Evolutionary conservation across 2,888 invertebrate species (phyloP).

Genomic region (Didymodactylos carnosus): DNA sequence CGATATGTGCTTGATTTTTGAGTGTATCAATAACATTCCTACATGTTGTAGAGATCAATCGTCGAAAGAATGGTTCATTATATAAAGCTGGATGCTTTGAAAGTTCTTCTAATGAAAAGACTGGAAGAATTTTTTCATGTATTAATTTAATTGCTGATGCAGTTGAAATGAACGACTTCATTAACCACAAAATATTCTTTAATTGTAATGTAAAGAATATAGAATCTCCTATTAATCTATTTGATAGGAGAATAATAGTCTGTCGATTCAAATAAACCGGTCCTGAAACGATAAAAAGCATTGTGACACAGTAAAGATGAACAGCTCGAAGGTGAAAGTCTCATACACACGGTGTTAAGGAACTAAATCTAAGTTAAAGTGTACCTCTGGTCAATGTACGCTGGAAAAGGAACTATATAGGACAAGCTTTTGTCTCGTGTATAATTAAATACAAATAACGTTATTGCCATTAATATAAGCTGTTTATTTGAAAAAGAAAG

Average conservation of each 20-base stretch:
- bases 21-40: neutral
- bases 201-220: neutral
- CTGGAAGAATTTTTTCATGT: neutral
- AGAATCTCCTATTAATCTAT: neutral
- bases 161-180: neutral
- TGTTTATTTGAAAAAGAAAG: no score
- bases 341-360: no score
- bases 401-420: no score
- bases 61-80: neutral
- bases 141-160: neutral
- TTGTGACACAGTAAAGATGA: no score
- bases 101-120: neutral
- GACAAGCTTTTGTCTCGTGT: no score
- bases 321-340: no score
- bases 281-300: no score
- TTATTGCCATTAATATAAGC: no score
- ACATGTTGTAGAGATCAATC: neutral
- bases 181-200: neutral
- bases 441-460: no score
- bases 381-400: no score
- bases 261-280: neutral
- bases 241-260: neutral
- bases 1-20: neutral
- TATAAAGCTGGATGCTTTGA: neutral
- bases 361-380: no score